Evolutionary conservation across 2,888 invertebrate genomes (phyloP), one percentile per base, ranked within the genome.

Genomic region (Leuctra nigra): DNA sequence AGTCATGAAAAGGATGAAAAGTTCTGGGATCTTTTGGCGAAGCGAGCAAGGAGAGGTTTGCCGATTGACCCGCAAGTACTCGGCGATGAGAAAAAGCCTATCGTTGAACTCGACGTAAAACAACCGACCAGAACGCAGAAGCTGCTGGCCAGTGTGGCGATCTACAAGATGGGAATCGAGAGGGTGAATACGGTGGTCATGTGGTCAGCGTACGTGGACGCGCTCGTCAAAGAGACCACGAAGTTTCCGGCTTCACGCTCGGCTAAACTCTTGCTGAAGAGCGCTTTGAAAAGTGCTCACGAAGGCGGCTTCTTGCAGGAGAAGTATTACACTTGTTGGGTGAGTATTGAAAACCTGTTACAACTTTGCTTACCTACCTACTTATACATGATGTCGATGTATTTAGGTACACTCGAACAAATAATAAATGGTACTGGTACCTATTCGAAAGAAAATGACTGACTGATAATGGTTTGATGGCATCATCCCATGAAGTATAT

Each of bases 21-120:
- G 14, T 73, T 80, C 29, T 83, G 82, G 82, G 77, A 83, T 64
- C 73, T 75, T 4, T 68, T 82, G 66, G 83, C 83, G 1, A 74
- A 77, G 61, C 72, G 81, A 1, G 81, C 82, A 66, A 65, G 77
- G 14, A 74, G 75, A 63, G 80, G 79, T 38, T n/a, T n/a, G n/a
- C n/a, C n/a, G n/a, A n/a, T n/a, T n/a, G n/a, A n/a, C n/a, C n/a
- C n/a, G n/a, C n/a, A n/a, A n/a, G 63, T 69, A 11, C 41, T 41
- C 20, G 18, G 16, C 4, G 14, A 18, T 20, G 18, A 14, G 11
- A 20, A 11, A 4, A 18, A 14, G 18, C 9, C 11, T 4, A 16
- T 41, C 20, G 6, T 11, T 11, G 29, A 29, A 29, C 7, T 7
- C 6, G 11, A 6, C 11, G 6, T 11, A 11, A 29, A 6, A 29